Evolutionary conservation across 2,113 vertebrate genomes (phyloP), one percentile per base, ranked within the genome.

Genomic region (Neogobius melanostomus): DNA sequence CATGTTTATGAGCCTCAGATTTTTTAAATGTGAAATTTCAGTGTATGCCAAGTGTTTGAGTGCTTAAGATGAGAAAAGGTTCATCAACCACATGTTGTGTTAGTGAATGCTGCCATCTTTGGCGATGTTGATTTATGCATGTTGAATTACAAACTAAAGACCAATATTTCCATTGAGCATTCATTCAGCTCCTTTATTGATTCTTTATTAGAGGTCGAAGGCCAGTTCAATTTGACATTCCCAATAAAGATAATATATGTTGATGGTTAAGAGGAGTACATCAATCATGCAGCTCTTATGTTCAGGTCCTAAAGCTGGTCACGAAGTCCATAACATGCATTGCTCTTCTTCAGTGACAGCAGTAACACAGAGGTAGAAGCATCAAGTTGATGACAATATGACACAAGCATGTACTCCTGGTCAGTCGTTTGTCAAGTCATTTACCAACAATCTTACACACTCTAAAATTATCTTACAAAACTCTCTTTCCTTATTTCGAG

Each of bases 391-490:
- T 60, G 36, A 43, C 28, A 60, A 36, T 51, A 79, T 7, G 62
- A 74, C 68, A 75, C 66, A 80, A 51, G 49, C 15, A 17, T n/a
- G 36, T 12, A 45, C 16, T 43, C 75, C 16, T 43, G 67, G 77
- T 79, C 72, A 77, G 79, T 46, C 28, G 5, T 57, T 78, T 84
- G 28, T 36, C 82, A 82, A 81, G 83, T 89, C 14, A 84, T 81
- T 75, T 60, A 77, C 76, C 82, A 74, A 80, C 76, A 87, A 65
- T 70, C 67, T 69, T 79, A 77, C 79, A 89, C 72, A 83, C 64
- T 68, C 77, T 16, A 67, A 84, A 82, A 69, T 70, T 21, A 53
- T 62, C 84, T 84, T 36, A 36, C 28, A 36, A 36, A 36, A 36
- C 3, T 5, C 51, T 80, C 62, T 12, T 47, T 77, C 57, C 79